Evolutionary conservation across 1,140 invertebrate genomes (phyloP).

Genomic region (Drosophila lowei): DNA sequence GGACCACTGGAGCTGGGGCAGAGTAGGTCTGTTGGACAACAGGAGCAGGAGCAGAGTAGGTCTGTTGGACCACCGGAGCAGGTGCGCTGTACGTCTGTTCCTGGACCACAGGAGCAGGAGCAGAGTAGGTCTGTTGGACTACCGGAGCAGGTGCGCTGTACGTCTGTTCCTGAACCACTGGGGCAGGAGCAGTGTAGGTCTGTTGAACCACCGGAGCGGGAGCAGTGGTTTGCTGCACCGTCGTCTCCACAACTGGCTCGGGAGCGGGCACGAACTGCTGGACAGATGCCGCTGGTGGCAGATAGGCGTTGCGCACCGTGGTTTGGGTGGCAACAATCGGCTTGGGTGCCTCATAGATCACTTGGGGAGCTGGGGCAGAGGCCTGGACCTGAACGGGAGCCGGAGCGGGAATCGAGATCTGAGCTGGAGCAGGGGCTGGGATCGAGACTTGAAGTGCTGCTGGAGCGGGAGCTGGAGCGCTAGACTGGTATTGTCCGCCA

Average conservation of each 20-base stretch:
- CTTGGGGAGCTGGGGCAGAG: conserved; percentile 12
- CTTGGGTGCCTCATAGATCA: conserved; percentile 53
- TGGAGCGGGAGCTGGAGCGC: not conserved
- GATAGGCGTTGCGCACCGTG: conserved; percentile 42
- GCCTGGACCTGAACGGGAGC: conserved; percentile 1
- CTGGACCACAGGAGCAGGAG: conserved; percentile 34
- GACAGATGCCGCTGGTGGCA: conserved; percentile 35
- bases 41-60: too few species aligned
- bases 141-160: conserved; percentile 18
- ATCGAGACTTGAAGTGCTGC: conserved; percentile 3
- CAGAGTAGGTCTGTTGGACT: not conserved
- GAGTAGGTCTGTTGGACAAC: conserved; percentile 22
- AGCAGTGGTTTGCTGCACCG: conserved; percentile 24
- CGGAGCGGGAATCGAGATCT: not conserved
- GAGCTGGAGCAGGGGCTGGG: conserved; percentile 5
- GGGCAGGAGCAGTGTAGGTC: conserved; percentile 15
- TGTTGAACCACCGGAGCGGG: conserved; percentile 13
- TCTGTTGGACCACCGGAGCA: conserved; percentile 19
- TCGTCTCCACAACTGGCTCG: conserved; percentile 15
- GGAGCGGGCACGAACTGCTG: conserved; percentile 53
- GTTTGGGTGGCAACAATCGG: conserved; percentile 46
- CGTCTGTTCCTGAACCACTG: not conserved
- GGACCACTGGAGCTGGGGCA: conserved; percentile 6
- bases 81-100: conserved; percentile 29
- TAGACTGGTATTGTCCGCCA: conserved; percentile 24